Conservation (phyloP, 2,888 invertebrate species). For the Drosophila pseudotalamancana region DNA sequence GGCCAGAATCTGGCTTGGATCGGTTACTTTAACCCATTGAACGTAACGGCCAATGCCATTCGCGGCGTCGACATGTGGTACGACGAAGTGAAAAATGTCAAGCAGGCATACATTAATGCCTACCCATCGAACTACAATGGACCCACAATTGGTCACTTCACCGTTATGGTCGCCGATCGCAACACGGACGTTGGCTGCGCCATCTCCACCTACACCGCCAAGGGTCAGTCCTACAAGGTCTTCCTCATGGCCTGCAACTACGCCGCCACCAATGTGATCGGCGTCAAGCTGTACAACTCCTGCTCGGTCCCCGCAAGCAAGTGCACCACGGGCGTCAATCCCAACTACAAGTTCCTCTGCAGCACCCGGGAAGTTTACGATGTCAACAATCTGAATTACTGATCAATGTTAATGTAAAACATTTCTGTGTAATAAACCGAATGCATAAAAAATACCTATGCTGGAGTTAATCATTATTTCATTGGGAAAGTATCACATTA, state of each 20-base stretch:
- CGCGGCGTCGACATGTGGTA: slow-evolving; percentile 67
- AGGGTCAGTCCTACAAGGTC: slow-evolving; percentile 45
- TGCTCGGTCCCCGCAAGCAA: slow-evolving; percentile 53
- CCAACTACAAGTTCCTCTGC: slow-evolving; percentile 54
- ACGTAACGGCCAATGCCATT: background rate
- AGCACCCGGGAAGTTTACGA: slow-evolving; percentile 50
- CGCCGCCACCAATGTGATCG: slow-evolving; percentile 67
- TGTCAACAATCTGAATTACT: slow-evolving; percentile 63
- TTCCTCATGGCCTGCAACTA: slow-evolving; percentile 76
- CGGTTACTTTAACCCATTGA: slow-evolving; percentile 38
- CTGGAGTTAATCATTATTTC: too few relatives aligned
- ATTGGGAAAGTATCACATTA: too few relatives aligned
- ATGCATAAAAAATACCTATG: background rate
- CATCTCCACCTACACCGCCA: slow-evolving; percentile 37
- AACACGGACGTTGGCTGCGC: slow-evolving; percentile 75
- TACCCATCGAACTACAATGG: slow-evolving; percentile 62
- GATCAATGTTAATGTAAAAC: background rate
- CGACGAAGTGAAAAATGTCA: slow-evolving; percentile 49
- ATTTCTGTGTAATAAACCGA: background rate
- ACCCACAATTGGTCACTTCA: slow-evolving; percentile 73
- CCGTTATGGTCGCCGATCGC: slow-evolving; percentile 71
- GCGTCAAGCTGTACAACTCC: slow-evolving; percentile 52
- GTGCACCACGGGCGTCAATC: slow-evolving; percentile 69
- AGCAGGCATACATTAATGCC: slow-evolving; percentile 42
- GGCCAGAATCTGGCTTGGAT: slow-evolving; percentile 76